Evolutionary conservation across 2,113 vertebrate species (phyloP).

Genomic region (Caranx melampygus): DNA sequence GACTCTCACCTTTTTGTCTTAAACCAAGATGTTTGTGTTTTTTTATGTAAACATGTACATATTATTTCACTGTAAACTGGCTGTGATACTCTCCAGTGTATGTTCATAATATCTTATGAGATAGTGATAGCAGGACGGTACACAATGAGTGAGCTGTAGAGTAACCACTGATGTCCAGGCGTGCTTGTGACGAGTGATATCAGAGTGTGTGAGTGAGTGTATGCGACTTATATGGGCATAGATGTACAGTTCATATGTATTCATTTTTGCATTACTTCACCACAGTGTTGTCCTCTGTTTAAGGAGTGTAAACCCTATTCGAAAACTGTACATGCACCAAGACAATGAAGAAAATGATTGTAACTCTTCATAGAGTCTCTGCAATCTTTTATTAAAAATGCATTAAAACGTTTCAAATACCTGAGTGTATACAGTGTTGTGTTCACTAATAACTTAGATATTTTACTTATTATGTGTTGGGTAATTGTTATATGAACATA

Average conservation of each 20-base stretch:
- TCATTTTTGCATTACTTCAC: slow-evolving; percentile 73
- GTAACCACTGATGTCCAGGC: slow-evolving; percentile 87
- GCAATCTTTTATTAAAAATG: slow-evolving; percentile 77
- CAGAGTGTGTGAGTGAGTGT: slow-evolving; percentile 78
- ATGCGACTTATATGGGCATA: slow-evolving; percentile 57
- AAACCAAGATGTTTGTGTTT: slow-evolving; percentile 26
- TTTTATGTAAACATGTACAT: slow-evolving; percentile 78
- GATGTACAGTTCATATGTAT: slow-evolving; percentile 80
- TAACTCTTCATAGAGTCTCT: slow-evolving; percentile 77
- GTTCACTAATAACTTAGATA: slow-evolving; percentile 1
- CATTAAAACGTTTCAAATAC: slow-evolving; percentile 51
- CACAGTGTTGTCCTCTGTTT: slow-evolving; percentile 70
- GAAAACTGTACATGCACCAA: slow-evolving; percentile 81
- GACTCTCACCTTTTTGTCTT: slow-evolving; percentile 43
- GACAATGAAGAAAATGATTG: slow-evolving; percentile 81
- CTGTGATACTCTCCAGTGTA: slow-evolving; percentile 75
- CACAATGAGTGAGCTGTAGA: slow-evolving; percentile 86
- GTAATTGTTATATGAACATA: neutral
- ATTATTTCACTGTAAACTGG: slow-evolving; percentile 79
- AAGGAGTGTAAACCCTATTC: slow-evolving; percentile 60
- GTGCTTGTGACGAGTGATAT: slow-evolving; percentile 68
- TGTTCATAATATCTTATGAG: slow-evolving; percentile 91
- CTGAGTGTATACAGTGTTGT: slow-evolving; percentile 18
- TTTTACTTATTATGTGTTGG: neutral
- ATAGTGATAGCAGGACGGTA: slow-evolving; percentile 83